phyloP scores from a whole-genome alignment of 2,888 invertebrate genomes.

The Clistopyga incitator region DNA sequence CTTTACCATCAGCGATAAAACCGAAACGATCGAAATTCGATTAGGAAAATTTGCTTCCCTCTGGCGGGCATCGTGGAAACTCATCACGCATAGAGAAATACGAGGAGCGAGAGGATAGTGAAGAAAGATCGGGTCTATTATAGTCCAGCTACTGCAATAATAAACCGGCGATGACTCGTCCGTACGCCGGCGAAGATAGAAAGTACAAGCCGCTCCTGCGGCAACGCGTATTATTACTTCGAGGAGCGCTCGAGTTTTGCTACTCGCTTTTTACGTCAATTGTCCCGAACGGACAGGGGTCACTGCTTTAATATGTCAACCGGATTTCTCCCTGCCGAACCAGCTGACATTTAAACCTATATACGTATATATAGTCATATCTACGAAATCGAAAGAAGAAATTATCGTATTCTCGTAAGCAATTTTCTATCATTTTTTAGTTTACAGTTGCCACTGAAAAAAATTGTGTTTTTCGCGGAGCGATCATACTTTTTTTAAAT shows the following conservation, averaged over 20 bases:
- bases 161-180: constrained; percentile 13
- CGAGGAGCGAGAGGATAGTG: neutral
- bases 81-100: constrained; percentile 13
- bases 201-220: constrained; percentile 21
- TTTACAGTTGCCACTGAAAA: no score
- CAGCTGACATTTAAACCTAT: neutral
- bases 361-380: neutral
- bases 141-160: constrained; percentile 6
- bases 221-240: neutral
- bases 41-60: constrained; percentile 72
- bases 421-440: no score
- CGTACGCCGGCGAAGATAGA: constrained; percentile 1
- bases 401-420: no score
- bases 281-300: constrained; percentile 2
- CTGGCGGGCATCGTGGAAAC: constrained; percentile 59
- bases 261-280: constrained; percentile 20
- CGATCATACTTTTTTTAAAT: no score
- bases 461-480: no score
- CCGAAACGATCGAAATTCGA: constrained; percentile 71
- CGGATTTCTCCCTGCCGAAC: constrained; percentile 5
- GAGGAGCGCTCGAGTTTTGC: constrained; percentile 17
- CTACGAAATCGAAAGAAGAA: no score
- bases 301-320: neutral
- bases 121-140: neutral
- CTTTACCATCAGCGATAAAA: no score